Percentiles rank a stretch among this genome's conserved stretches.
Conservation (phyloP, 2,888 invertebrate species). For the Campopleginae sp. region DNA sequence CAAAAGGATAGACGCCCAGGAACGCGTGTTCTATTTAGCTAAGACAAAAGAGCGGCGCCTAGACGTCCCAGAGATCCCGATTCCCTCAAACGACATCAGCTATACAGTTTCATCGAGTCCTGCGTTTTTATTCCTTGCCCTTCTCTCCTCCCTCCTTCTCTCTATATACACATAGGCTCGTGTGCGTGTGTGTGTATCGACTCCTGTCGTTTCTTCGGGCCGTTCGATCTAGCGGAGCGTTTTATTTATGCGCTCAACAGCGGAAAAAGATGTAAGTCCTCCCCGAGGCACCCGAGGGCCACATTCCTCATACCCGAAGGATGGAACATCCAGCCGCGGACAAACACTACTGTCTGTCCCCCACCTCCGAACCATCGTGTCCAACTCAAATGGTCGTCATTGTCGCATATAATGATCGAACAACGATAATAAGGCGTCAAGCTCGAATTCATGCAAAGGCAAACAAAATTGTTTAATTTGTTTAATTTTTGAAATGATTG, state of each 20-base stretch:
- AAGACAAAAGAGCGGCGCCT: conserved; percentile 84
- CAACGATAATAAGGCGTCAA: conserved; percentile 28
- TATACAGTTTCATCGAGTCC: conserved; percentile 8
- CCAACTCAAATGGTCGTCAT: neutral
- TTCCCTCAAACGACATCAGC: neutral
- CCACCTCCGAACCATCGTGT: neutral
- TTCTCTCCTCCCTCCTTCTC: neutral
- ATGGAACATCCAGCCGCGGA: conserved; percentile 22
- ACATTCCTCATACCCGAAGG: conserved; percentile 76
- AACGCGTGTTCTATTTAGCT: conserved; percentile 84
- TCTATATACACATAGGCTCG: conserved; percentile 15
- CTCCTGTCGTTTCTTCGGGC: conserved; percentile 12
- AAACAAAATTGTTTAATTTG: neutral
- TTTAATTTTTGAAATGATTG: too few species aligned
- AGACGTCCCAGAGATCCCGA: conserved; percentile 71
- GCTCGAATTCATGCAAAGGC: neutral
- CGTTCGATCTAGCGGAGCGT: conserved; percentile 69
- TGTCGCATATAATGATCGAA: conserved; percentile 13
- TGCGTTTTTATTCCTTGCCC: neutral
- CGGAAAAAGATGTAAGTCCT: conserved; percentile 84
- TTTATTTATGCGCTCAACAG: conserved; percentile 83
- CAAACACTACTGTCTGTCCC: conserved; percentile 17
- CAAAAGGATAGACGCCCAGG: conserved; percentile 80
- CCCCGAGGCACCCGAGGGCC: conserved; percentile 69
- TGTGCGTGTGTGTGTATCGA: conserved; percentile 29